Percentiles rank a stretch among this genome's conserved stretches.
These are phyloP conservation scores for Hirtodrosophila cameraria DNA, from an alignment of 2,888 invertebrate genomes.

Conservation along the genomic window DNA sequence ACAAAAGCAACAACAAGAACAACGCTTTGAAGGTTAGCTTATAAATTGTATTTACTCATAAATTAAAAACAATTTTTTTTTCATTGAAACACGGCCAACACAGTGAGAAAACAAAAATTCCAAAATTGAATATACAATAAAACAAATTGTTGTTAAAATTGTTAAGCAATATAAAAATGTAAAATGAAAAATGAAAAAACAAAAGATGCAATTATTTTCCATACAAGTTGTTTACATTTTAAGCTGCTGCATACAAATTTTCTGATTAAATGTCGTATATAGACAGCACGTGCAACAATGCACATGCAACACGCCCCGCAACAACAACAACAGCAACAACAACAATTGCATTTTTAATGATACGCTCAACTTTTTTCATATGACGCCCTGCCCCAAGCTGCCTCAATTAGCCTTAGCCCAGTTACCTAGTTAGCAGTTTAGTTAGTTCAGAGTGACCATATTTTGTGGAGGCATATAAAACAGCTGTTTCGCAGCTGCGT, in stretches of 20 bases:
- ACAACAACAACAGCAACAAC: slow-evolving; percentile 18
- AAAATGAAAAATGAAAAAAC: slow-evolving; percentile 11
- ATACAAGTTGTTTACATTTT: neutral
- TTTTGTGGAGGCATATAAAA: slow-evolving; percentile 18
- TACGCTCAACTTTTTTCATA: slow-evolving; percentile 8
- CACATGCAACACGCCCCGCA: slow-evolving; percentile 22
- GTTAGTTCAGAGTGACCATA: slow-evolving; percentile 44
- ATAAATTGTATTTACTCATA: slow-evolving; percentile 62
- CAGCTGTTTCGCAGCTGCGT: slow-evolving; percentile 59
- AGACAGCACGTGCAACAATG: slow-evolving; percentile 47
- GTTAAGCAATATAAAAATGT: slow-evolving; percentile 27
- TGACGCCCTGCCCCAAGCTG: neutral
- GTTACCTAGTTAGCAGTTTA: slow-evolving; percentile 21
- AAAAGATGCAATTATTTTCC: too few species aligned
- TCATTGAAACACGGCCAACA: slow-evolving; percentile 55
- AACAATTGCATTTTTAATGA: slow-evolving; percentile 12
- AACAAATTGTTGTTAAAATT: slow-evolving; percentile 32
- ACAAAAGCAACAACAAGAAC: slow-evolving; percentile 17
- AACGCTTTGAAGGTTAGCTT: slow-evolving; percentile 59
- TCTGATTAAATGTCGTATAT: neutral
- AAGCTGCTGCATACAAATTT: neutral
- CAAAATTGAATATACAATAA: slow-evolving; percentile 30
- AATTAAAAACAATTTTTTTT: slow-evolving; percentile 50
- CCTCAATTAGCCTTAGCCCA: slow-evolving; percentile 54
- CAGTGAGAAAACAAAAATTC: slow-evolving; percentile 24